phyloP scores from a whole-genome alignment of 2,113 vertebrate species.

The Nettapus auritus region DNA sequence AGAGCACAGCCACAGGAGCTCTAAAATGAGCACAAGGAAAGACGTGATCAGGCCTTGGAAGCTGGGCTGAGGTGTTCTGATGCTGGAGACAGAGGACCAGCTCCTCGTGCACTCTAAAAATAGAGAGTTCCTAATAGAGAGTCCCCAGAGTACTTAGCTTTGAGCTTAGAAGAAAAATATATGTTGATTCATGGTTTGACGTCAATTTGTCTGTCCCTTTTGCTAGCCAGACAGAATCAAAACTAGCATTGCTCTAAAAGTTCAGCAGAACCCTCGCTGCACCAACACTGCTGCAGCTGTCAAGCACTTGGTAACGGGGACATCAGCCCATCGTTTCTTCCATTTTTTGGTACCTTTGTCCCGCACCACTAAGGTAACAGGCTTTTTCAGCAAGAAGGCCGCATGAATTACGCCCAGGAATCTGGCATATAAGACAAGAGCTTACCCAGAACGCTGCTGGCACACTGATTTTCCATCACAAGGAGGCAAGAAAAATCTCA shows the following conservation, averaged over 20 bases:
- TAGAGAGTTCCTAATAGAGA: neutral
- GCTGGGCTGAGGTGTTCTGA: neutral
- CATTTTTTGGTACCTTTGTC: neutral
- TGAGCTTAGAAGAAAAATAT: neutral
- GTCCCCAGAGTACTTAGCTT: neutral
- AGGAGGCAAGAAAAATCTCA: neutral
- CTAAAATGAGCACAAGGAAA: neutral
- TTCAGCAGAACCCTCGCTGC: neutral
- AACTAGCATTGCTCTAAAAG: neutral
- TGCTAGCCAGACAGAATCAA: neutral
- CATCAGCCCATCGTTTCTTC: neutral
- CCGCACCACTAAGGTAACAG: neutral
- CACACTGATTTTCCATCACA: neutral
- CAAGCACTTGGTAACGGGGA: neutral
- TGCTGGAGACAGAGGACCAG: neutral
- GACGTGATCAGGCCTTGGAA: neutral
- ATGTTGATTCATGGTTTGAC: neutral
- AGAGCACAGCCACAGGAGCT: neutral
- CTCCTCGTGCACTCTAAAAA: neutral
- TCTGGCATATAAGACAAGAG: neutral
- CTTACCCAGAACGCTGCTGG: neutral
- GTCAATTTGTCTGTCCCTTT: neutral
- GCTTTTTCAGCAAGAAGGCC: neutral
- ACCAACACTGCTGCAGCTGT: neutral
- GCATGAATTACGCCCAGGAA: neutral